Evolutionary conservation across 2,797 vertebrate genomes (phyloP), one percentile per base, ranked within the genome.

Genomic region (Apogon hyalosoma): DNA sequence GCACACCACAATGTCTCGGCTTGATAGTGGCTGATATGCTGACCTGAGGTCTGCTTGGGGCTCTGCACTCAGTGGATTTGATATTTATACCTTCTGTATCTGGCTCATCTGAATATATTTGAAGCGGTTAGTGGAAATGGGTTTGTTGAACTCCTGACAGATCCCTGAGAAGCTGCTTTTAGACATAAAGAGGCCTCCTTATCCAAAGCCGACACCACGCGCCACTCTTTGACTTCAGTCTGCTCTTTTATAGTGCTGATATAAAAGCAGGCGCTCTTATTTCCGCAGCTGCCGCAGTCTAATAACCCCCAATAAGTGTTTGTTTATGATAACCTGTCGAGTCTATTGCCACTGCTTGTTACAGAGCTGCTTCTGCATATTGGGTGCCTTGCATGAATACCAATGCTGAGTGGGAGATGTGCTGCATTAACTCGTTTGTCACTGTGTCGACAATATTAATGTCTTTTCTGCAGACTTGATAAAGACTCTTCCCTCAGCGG

Each of bases 351-450:
- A 16, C 57, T 15, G 43, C 64, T 73, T 43, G 56, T 78, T 78
- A 74, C 66, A 3, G 69, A 74, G 56, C 59, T 18, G 55, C 68
- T 51, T 43, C 70, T 66, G 63, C 42, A 63, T 46, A 62, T 65
- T 12, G 36, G 36, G 57, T 33, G 0, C 15, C 4, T 13, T 43
- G 47, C 62, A 31, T 59, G 59, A 80, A 83, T 78, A 71, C 33
- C 72, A 66, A 76, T 65, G 71, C 52, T 11, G 40, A 70, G 55
- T 45, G 50, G 54, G 66, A 64, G 73, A 75, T 33, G 67, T 47
- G 69, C 31, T 28, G 75, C 77, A 14, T 76, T 66, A n/a, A 69
- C 69, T 69, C 31, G 50, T 80, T 77, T 74, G 80, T 83, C 80
- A 72, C 69, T 15, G 1, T 54, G 73, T 77, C 57, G 8, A 59